These are phyloP conservation scores for Echiichthys vipera DNA, from an alignment of 2,797 vertebrate species.

Conservation along the genomic window DNA sequence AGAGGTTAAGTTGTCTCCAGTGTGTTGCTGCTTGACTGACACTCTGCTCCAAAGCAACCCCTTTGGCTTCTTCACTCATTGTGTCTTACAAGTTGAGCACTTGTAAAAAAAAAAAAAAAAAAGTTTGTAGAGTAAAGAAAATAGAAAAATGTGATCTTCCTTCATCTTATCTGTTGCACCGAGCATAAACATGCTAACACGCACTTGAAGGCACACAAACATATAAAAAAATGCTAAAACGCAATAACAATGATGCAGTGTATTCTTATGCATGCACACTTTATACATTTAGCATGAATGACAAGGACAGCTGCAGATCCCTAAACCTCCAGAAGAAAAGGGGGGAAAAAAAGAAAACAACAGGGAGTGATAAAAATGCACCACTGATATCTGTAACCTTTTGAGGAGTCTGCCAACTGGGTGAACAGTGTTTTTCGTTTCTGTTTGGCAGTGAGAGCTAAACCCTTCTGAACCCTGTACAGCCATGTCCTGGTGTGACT, in stretches of 20 bases:
- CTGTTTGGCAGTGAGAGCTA: constrained; percentile 56
- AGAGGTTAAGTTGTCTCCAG: constrained; percentile 92
- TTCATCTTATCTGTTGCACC: constrained; percentile 55
- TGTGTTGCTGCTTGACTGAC: constrained; percentile 88
- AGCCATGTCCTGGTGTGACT: constrained; percentile 71
- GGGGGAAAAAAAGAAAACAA: constrained; percentile 8
- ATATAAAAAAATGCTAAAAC: background rate
- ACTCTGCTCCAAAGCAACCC: constrained; percentile 77
- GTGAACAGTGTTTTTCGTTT: constrained; percentile 67
- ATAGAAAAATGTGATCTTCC: constrained; percentile 87
- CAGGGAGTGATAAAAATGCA: constrained; percentile 60
- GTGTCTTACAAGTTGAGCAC: constrained; percentile 87
- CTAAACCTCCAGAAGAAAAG: constrained; percentile 35
- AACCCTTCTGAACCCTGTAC: constrained; percentile 64
- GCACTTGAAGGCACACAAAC: background rate
- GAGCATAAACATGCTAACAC: constrained; percentile 15
- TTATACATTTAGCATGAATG: constrained; percentile 50
- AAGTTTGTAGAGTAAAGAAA: constrained; percentile 80
- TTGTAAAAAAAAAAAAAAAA: constrained; percentile 72
- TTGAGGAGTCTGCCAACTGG: constrained; percentile 62
- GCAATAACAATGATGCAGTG: background rate
- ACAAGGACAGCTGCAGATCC: constrained; percentile 75
- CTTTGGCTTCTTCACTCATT: constrained; percentile 82
- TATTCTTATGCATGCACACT: background rate
- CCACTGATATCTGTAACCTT: constrained; percentile 64